Base-by-base conservation (phyloP, 2,113 vertebrate species). In the Danio rerio region DNA sequence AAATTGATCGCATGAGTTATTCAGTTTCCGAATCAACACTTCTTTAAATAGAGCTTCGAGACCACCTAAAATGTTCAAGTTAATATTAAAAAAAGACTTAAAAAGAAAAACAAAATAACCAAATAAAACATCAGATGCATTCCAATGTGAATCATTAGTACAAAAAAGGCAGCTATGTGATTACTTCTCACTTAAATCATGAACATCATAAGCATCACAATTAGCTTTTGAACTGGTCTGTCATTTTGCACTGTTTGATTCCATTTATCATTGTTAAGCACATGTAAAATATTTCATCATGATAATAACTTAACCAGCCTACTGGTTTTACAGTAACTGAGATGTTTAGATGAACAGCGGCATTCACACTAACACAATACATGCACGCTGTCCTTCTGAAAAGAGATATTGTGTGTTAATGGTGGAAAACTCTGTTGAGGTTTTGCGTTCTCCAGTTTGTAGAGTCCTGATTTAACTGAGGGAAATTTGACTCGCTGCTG, bases 11-110 rank as follows among this genome's bases (percentile, higher is more conserved):
- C 88, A 91, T 91, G 78, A 85, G 83, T 16, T 73, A 55, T 91
- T 83, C 93, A 92, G 91, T 89, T 92, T 87, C 52, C 84, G 84
- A 88, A 91, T 90, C 84, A 90, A 80, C 56, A 70, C 40, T 4
- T 83, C 59, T 88, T 90, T 83, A 81, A 80, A 89, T 84, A 87
- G 75, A 61, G 31, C 20, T 66, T 69, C 78, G 50, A 68, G 70
- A 86, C 73, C 53, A 7, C 21, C 49, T 73, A 81, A 15, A 9
- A 83, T 78, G 45, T 76, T 87, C 56, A 77, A 56, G 63, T 68
- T 18, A 10, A 43, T 71, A 77, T 43, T 56, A 11, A 42, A 90
- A 86, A 61, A 74, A 74, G 31, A 86, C 86, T 85, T 75, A 47
- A 71, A 86, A 77, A 89, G 84, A 80, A 75, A 55, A 47, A 1